These are phyloP conservation scores for Malurus melanocephalus DNA, from an alignment of 2,113 vertebrate genomes.

Conservation along the genomic window DNA sequence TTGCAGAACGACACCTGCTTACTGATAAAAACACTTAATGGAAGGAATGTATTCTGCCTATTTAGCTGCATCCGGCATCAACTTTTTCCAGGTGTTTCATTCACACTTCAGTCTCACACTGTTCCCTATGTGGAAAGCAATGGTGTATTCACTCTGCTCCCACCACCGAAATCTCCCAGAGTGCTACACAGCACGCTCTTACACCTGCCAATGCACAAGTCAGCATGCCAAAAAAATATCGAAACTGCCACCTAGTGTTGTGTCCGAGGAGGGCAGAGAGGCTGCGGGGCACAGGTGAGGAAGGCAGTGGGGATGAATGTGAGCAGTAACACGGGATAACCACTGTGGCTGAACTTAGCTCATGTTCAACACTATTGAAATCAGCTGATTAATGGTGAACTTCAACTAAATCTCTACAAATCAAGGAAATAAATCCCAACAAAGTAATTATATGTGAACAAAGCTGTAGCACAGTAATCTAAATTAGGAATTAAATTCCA, in stretches of 20 bases:
- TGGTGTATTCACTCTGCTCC: not conserved
- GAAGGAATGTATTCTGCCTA: not conserved
- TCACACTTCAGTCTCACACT: not conserved
- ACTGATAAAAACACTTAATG: not conserved
- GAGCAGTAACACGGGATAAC: not conserved
- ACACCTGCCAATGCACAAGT: fast-evolving
- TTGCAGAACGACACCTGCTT: not conserved
- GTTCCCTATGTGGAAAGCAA: not conserved
- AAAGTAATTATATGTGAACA: not conserved
- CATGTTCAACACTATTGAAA: not conserved
- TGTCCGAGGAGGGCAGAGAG: not conserved
- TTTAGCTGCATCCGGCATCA: not conserved
- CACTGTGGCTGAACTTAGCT: not conserved
- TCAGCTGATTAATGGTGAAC: not conserved
- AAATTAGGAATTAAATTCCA: not conserved
- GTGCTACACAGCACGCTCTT: too few relatives aligned
- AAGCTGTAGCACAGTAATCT: not conserved
- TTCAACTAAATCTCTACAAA: not conserved
- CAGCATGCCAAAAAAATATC: fast-evolving
- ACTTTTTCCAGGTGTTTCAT: not conserved
- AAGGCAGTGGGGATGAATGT: fast-evolving
- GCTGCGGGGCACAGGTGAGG: not conserved
- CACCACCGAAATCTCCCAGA: not conserved
- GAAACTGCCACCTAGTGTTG: not conserved
- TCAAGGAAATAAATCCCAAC: not conserved